Evolutionary conservation across 2,797 vertebrate species (phyloP).

Genomic region (Semotilus atromaculatus): DNA sequence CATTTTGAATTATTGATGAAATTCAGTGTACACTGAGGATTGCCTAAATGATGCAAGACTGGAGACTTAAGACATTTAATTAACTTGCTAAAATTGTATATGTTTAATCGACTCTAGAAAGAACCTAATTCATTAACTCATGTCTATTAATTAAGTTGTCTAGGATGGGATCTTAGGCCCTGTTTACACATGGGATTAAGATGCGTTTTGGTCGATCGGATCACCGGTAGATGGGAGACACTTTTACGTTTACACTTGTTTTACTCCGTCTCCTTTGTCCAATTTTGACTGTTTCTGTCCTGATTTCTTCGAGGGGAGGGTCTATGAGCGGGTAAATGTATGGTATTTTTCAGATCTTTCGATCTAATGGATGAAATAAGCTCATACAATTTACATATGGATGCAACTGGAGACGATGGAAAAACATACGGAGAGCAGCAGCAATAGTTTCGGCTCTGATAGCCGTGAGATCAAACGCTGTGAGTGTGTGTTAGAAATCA

Average conservation of each 20-base stretch:
- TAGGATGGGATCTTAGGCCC: not conserved
- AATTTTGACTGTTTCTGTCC: not conserved
- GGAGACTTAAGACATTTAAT: not conserved
- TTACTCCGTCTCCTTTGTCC: not conserved
- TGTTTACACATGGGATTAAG: not conserved
- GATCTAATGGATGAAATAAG: not conserved
- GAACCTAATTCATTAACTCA: not conserved
- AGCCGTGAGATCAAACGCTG: not conserved
- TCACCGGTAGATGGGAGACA: not conserved
- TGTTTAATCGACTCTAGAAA: not conserved
- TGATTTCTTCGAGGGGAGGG: not conserved
- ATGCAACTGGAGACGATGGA: not conserved
- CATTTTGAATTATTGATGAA: constrained; percentile 17
- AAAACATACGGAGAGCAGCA: not conserved
- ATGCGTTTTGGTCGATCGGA: not conserved
- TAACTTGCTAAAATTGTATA: not conserved
- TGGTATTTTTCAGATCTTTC: not conserved
- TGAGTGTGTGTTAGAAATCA: not conserved
- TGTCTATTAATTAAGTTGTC: not conserved
- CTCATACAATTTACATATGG: not conserved
- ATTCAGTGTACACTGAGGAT: not conserved
- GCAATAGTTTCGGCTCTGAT: not conserved
- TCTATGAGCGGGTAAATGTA: not conserved
- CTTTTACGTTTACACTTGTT: not conserved
- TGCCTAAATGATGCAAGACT: not conserved